Base-by-base conservation (phyloP, 2,113 vertebrate species). In the Collichthys lucidus region DNA sequence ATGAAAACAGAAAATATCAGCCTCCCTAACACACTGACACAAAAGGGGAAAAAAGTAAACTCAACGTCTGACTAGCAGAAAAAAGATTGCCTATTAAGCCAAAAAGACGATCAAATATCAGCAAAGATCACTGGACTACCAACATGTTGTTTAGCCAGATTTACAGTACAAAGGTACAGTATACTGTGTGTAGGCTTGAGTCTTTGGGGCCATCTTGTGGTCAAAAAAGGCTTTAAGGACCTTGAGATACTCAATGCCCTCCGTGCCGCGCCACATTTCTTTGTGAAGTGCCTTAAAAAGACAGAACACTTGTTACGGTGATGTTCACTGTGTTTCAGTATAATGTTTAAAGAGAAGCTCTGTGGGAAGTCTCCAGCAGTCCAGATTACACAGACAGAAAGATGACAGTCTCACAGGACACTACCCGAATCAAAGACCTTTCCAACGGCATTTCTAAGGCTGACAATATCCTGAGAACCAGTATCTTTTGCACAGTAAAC, bases 371-470 rank as follows among this genome's bases (percentile, higher is more conserved):
- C 44, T 77, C 20, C 53, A 77, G 73, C 73, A 47, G 67, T 61
- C 60, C 52, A 79, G 63, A 66, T 49, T 70, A 69, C 79, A 78
- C 42, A 53, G 17, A 55, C 8, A 65, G 24, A 80, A 42, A 49
- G 49, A 76, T 77, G 52, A 70, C 74, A 82, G 62, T n/a, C 66
- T 55, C 46, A 60, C 66, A 77, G 71, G 22, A 40, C 50, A n/a
- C 5, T 17, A 73, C 35, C 63, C 60, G 57, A n/a, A 83, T 86
- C 74, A 83, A 79, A 82, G 56, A 66, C 17, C 24, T 46, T 40
- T 40, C 35, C 7, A 40, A 40, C 8, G 35, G 8, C 35, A 40
- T 40, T 40, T 40, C 7, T 9, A 9, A 8, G 35, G 9, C 35
- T 40, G 35, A 40, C 35, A 40, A 40, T 40, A 40, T 40, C 35